These are phyloP conservation scores for Steinernema hermaphroditum DNA, from an alignment of 2,888 invertebrate genomes.

Conservation along the genomic window DNA sequence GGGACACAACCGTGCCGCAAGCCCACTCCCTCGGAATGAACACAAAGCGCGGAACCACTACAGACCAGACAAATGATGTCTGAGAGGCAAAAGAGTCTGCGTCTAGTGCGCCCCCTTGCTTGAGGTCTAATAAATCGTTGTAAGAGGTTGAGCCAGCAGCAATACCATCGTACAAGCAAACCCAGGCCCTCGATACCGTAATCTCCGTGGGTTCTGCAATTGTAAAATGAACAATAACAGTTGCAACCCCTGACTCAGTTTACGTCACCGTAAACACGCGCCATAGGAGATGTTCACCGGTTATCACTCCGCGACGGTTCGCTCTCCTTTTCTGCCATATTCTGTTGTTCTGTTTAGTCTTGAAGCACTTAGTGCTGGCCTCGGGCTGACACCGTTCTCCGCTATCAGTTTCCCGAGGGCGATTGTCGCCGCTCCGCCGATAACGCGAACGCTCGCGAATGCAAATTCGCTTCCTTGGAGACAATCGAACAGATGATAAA, in stretches of 20 bases:
- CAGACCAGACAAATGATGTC: too few species aligned
- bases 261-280: slow-evolving; percentile 5
- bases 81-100: too few species aligned
- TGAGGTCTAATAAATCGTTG: too few species aligned
- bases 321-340: background rate
- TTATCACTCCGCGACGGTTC: slow-evolving; percentile 6
- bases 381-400: background rate
- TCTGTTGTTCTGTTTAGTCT: slow-evolving; percentile 29
- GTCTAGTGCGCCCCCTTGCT: too few species aligned
- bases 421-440: background rate
- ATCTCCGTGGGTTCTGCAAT: too few species aligned
- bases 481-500: background rate
- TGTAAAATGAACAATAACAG: slow-evolving; percentile 12
- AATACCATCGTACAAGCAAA: too few species aligned
- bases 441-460: background rate
- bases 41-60: too few species aligned
- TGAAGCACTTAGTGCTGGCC: background rate
- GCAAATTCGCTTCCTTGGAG: slow-evolving; percentile 8
- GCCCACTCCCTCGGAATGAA: too few species aligned
- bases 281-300: too few species aligned
- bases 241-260: background rate
- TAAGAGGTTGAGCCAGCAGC: too few species aligned
- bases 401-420: slow-evolving; percentile 3
- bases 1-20: too few species aligned
- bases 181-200: too few species aligned